phyloP scores from a whole-genome alignment of 1,140 invertebrate species.

The Spodoptera litura region DNA sequence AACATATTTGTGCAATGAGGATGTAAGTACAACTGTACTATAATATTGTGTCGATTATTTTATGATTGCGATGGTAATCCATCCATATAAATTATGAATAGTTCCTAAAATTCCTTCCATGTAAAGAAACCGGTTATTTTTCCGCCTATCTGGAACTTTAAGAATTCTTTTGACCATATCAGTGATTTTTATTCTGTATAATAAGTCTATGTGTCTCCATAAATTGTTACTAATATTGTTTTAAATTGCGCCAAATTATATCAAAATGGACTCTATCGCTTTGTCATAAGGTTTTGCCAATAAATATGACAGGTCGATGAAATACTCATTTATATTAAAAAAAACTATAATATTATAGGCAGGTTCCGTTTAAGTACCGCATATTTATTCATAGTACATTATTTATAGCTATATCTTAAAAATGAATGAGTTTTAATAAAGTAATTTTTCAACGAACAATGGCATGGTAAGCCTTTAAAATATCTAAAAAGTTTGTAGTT shows the following conservation, averaged over 20 bases:
- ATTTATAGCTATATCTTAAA: slow-evolving; percentile 32
- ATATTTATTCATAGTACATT: slow-evolving; percentile 33
- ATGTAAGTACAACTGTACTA: too few relatives aligned
- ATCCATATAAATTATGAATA: slow-evolving; percentile 8
- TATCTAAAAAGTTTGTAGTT: too few relatives aligned
- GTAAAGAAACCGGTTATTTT: slow-evolving; percentile 1
- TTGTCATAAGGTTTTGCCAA: slow-evolving; percentile 21
- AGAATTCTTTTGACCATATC: slow-evolving; percentile 29
- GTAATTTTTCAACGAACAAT: background rate
- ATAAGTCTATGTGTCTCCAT: slow-evolving; percentile 41
- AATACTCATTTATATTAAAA: slow-evolving; percentile 26
- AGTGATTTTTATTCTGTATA: slow-evolving; percentile 38
- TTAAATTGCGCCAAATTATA: background rate
- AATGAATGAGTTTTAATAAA: slow-evolving; percentile 4
- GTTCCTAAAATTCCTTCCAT: slow-evolving; percentile 8
- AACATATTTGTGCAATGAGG: too few relatives aligned
- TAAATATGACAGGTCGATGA: slow-evolving; percentile 32
- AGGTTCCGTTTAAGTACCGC: slow-evolving; percentile 10
- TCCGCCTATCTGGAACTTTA: slow-evolving; percentile 26
- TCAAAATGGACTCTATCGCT: slow-evolving; percentile 25
- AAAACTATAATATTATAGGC: background rate
- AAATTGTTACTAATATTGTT: slow-evolving; percentile 41
- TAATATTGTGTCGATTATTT: too few relatives aligned
- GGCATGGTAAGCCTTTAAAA: too few relatives aligned
- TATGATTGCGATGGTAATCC: background rate